A percentile compares a stretch with the other conserved stretches of the same genome.
Conservation (phyloP, 1,140 invertebrate genomes). For the Drosophila suzukii region DNA sequence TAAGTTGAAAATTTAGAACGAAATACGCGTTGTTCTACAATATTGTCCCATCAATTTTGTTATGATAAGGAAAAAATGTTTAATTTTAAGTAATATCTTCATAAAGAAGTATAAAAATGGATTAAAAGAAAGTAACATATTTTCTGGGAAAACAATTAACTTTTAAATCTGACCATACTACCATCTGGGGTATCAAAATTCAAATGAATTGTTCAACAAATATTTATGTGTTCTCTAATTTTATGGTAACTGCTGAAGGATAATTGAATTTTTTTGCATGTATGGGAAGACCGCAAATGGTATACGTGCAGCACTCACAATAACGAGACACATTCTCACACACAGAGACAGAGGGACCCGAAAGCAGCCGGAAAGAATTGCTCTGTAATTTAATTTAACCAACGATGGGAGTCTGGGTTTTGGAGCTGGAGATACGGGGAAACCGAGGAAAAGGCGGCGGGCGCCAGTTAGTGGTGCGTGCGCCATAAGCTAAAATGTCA, state of each 20-base stretch:
- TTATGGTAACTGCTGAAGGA: not conserved
- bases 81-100: too few relatives aligned
- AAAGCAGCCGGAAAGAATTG: constrained; percentile 79
- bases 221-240: not conserved
- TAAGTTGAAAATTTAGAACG: too few relatives aligned
- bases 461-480: constrained; percentile 73
- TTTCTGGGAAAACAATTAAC: not conserved
- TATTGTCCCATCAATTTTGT: too few relatives aligned
- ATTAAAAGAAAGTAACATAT: too few relatives aligned
- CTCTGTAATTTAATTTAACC: constrained; percentile 80
- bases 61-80: too few relatives aligned
- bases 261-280: constrained; percentile 9
- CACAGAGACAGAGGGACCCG: constrained; percentile 19
- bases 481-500: constrained; percentile 77
- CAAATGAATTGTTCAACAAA: not conserved
- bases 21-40: too few relatives aligned
- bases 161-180: not conserved
- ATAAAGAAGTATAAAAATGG: too few relatives aligned
- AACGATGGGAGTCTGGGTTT: constrained; percentile 13
- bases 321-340: constrained; percentile 35
- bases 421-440: not conserved
- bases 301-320: constrained; percentile 67
- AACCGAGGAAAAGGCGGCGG: constrained; percentile 22
- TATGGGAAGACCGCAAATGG: constrained; percentile 57
- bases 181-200: too few relatives aligned